Evolutionary conservation across 2,888 invertebrate species (phyloP), one percentile per base, ranked within the genome.

Genomic region (Arrhopalites spinosus): DNA sequence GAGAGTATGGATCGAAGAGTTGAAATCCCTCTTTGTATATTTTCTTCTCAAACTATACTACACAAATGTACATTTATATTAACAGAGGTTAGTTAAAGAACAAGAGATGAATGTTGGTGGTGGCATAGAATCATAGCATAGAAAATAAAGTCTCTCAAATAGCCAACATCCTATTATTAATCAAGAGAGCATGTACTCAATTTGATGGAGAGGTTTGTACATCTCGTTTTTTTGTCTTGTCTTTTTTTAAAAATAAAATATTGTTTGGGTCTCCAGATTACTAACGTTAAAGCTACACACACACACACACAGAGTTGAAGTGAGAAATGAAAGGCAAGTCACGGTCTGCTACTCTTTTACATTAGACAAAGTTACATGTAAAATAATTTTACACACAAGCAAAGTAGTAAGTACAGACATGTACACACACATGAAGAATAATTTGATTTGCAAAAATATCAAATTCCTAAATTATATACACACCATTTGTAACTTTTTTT

Each of bases 361-460:
- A n/a, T n/a, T n/a, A n/a, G n/a, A n/a, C n/a, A n/a, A n/a, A n/a
- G n/a, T n/a, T n/a, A n/a, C n/a, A n/a, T n/a, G n/a, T n/a, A n/a
- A n/a, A n/a, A n/a, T n/a, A n/a, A n/a, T n/a, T n/a, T n/a, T n/a
- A n/a, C n/a, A n/a, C n/a, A n/a, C n/a, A n/a, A n/a, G n/a, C n/a
- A n/a, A n/a, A n/a, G n/a, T n/a, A n/a, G n/a, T n/a, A n/a, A n/a
- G n/a, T n/a, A n/a, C n/a, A n/a, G n/a, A n/a, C n/a, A n/a, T n/a
- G 66, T 23, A 36, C 43, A 66, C 45, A 66, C 66, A 45, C 20
- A 66, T 45, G 20, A 36, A 36, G 25, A 20, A 59, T 66, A 66
- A 66, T 66, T 66, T 45, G 66, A 66, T 66, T 66, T 66, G 66
- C 66, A 66, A 66, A 66, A 66, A 66, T 66, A 66, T 66, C 66